Evolutionary conservation across 2,113 vertebrate species (phyloP), one percentile per base, ranked within the genome.

Genomic region (Limanda limanda): DNA sequence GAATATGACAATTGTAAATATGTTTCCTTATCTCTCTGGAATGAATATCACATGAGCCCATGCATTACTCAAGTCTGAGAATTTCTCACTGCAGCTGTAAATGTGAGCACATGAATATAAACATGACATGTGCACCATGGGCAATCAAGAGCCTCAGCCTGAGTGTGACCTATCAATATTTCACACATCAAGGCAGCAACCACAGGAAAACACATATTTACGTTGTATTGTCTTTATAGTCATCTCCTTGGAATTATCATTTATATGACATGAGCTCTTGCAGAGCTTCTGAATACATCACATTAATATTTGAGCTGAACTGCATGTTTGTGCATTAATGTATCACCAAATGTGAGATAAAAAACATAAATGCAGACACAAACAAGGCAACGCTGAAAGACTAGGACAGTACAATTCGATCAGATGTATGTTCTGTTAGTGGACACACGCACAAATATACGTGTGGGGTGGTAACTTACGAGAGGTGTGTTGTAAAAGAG

Each of bases 401-500:
- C n/a, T 20, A 4, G 52, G 37, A n/a, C 3, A 48, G 15, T 72
- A 24, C 9, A 51, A 62, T 71, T 56, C 47, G 20, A 37, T 57
- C 11, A 54, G 63, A 63, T 48, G 66, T 4, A 2, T 20, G 10
- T 31, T 5, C 31, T 31, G 31, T 71, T 57, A 35, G 23, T 17
- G 7, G 52, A 80, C 24, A 78, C 13, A 58, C 6, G 1, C 31
- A 31, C 31, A 31, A 6, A 31, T 31, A 31, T 7, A 31, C 31
- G 31, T 31, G 31, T 31, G 31, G 12, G 63, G 14, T 27, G 3
- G 56, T 55, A 61, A 91, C 97, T 95, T 93, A 99, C 98, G 88
- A 99, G 82, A 5, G 98, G 98, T 0, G 98, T 99, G 82, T 99
- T 99, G 81, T 99, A 99, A 90, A 98, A 99, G 54, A 99, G 93